A percentile compares a stretch with the other conserved stretches of the same genome.
These are phyloP conservation scores for Sebastes itinus DNA, from an alignment of 2,797 vertebrate species.

Conservation along the genomic window DNA sequence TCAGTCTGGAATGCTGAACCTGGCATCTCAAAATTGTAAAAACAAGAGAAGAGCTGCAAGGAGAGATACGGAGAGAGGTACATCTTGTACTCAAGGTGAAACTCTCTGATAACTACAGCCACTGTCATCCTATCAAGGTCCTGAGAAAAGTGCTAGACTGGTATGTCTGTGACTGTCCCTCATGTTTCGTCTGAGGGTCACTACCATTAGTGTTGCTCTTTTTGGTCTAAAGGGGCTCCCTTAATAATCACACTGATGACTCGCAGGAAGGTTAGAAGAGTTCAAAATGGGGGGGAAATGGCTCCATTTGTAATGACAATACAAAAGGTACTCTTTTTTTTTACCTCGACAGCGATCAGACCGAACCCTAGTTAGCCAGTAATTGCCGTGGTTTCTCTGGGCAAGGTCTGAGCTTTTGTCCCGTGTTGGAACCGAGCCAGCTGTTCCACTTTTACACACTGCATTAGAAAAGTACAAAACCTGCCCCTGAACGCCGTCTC, in stretches of 20 bases:
- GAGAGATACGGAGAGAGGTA: not conserved
- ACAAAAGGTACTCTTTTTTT: constrained; percentile 35
- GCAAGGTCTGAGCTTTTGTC: constrained; percentile 56
- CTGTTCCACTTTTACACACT: constrained; percentile 64
- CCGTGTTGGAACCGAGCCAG: constrained; percentile 59
- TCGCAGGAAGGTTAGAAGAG: constrained; percentile 37
- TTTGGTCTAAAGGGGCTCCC: constrained; percentile 23
- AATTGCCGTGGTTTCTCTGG: constrained; percentile 61
- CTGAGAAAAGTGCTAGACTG: not conserved
- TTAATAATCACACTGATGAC: constrained; percentile 62
- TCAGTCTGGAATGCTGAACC: constrained; percentile 30
- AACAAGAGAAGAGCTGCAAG: not conserved
- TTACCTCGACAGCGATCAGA: constrained; percentile 37
- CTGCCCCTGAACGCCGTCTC: constrained; percentile 36
- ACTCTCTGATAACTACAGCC: constrained; percentile 3
- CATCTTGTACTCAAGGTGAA: not conserved
- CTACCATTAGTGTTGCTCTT: constrained; percentile 10
- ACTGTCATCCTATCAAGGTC: constrained; percentile 22
- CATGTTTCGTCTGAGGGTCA: constrained; percentile 10
- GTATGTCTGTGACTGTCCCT: constrained; percentile 8
- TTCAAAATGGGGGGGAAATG: constrained; percentile 38
- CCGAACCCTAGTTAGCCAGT: constrained; percentile 52
- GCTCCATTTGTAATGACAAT: constrained; percentile 54
- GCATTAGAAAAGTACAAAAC: constrained; percentile 65
- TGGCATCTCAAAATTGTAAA: constrained; percentile 21